These are phyloP conservation scores for Myiozetetes cayanensis DNA, from an alignment of 2,113 vertebrate species.

Conservation along the genomic window DNA sequence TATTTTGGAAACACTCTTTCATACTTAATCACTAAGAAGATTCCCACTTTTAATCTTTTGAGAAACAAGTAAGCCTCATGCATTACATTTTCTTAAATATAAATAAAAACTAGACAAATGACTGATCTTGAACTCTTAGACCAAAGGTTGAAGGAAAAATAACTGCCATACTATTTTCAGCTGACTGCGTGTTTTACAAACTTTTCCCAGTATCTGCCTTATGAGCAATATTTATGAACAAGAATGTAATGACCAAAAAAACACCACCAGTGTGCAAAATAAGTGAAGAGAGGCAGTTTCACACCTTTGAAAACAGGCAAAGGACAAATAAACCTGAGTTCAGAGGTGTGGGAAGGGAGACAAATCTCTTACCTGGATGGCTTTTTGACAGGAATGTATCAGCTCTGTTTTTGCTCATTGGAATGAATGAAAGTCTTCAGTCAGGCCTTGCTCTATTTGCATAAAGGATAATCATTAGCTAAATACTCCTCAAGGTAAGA, in stretches of 20 bases:
- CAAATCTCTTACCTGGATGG: constrained; percentile 40
- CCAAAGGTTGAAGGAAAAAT: not conserved
- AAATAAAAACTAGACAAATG: not conserved
- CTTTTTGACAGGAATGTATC: not conserved
- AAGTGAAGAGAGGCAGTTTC: not conserved
- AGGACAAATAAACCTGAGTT: not conserved
- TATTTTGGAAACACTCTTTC: not conserved
- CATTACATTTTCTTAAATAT: not conserved
- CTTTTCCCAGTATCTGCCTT: not conserved
- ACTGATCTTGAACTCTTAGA: not conserved
- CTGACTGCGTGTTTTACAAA: not conserved
- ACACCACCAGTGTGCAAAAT: not conserved
- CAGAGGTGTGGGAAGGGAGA: not conserved
- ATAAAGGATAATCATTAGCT: constrained; percentile 41
- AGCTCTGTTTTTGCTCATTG: not conserved
- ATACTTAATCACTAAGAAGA: not conserved
- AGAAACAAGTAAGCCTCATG: not conserved
- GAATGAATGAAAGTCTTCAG: constrained; percentile 35
- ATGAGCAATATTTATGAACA: not conserved
- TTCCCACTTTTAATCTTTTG: not conserved
- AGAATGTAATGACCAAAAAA: not conserved
- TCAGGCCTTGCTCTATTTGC: constrained; percentile 5
- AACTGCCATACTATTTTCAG: not conserved
- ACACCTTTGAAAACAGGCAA: not conserved
- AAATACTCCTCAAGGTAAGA: not conserved